Percentiles rank a stretch among this genome's conserved stretches.
phyloP scores from a whole-genome alignment of 1,140 invertebrate species.

The Calliopsis andreniformis region DNA sequence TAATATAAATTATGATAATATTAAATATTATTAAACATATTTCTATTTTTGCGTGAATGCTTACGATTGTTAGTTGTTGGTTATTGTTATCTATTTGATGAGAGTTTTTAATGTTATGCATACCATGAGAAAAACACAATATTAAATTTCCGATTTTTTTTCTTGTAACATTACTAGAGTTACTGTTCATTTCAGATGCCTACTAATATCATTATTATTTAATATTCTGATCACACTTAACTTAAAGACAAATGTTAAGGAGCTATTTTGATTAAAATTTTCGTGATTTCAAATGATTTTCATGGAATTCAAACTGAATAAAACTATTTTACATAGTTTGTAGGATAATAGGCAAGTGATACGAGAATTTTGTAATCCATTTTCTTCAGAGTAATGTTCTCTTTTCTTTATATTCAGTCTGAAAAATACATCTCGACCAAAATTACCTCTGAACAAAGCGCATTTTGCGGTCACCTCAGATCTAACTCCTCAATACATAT shows the following conservation, averaged over 20 bases:
- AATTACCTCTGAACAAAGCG: slow-evolving; percentile 66
- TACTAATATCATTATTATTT: slow-evolving; percentile 32
- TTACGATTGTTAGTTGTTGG: slow-evolving; percentile 80
- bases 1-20: slow-evolving; percentile 73
- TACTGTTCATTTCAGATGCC: slow-evolving; percentile 62
- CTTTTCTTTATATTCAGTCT: slow-evolving; percentile 30
- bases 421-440: slow-evolving; percentile 61
- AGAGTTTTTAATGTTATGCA: slow-evolving; percentile 79
- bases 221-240: slow-evolving; percentile 13
- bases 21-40: slow-evolving; percentile 75
- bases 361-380: slow-evolving; percentile 13
- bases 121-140: slow-evolving; percentile 63
- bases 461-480: slow-evolving; percentile 59
- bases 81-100: slow-evolving; percentile 80
- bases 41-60: slow-evolving; percentile 80
- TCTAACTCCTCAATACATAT: slow-evolving; percentile 60
- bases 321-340: slow-evolving; percentile 10
- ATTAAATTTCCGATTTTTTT: slow-evolving; percentile 63
- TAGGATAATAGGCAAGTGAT: slow-evolving; percentile 28
- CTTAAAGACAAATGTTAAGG: background rate
- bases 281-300: background rate
- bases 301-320: background rate
- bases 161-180: slow-evolving; percentile 57
- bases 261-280: background rate
- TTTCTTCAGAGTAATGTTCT: slow-evolving; percentile 4